Conservation (phyloP, 2,797 vertebrate species). For the Nannoperca australis region DNA sequence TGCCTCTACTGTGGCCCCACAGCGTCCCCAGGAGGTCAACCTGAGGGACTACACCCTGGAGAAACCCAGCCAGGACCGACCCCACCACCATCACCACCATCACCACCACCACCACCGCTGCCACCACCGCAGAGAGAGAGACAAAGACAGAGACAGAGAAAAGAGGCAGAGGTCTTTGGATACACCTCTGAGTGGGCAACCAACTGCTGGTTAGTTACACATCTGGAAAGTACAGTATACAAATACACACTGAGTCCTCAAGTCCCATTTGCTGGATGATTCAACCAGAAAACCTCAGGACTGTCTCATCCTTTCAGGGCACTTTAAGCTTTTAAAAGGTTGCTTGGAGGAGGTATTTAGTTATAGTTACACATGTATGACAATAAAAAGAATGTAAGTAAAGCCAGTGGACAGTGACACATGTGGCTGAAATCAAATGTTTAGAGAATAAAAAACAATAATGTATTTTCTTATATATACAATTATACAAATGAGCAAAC, state of each 20-base stretch:
- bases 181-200: constrained; percentile 83
- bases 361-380: too few relatives aligned
- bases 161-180: constrained; percentile 94
- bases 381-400: too few relatives aligned
- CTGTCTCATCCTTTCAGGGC: too few relatives aligned
- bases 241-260: neutral
- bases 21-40: constrained; percentile 86
- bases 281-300: too few relatives aligned
- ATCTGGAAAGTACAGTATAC: neutral
- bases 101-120: constrained; percentile 80
- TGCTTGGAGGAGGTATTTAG: too few relatives aligned
- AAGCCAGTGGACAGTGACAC: too few relatives aligned
- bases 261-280: neutral
- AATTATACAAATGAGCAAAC: too few relatives aligned
- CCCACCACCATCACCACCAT: constrained; percentile 87
- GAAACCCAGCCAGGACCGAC: constrained; percentile 85
- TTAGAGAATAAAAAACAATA: too few relatives aligned
- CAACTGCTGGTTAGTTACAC: constrained; percentile 83
- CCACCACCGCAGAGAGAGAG: constrained; percentile 87
- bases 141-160: constrained; percentile 85
- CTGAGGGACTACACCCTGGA: constrained; percentile 87
- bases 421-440: too few relatives aligned
- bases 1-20: constrained; percentile 89
- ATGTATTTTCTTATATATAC: too few relatives aligned
- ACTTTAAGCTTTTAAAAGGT: too few relatives aligned